These are phyloP conservation scores for Dryobates pubescens DNA, from an alignment of 2,797 vertebrate species.

Conservation along the genomic window DNA sequence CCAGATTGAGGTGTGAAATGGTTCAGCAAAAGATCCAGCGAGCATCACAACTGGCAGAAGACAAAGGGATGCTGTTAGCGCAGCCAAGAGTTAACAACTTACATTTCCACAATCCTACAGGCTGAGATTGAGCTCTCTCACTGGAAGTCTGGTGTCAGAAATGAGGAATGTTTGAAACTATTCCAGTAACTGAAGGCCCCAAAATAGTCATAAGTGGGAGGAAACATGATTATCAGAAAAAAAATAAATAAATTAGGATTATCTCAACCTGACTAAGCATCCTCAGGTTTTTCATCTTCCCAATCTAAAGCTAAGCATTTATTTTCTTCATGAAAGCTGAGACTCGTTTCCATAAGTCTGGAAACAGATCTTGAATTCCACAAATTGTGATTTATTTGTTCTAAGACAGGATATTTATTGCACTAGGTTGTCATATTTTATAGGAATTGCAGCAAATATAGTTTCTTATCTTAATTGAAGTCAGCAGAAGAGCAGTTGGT, in stretches of 20 bases:
- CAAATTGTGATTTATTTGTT: background rate
- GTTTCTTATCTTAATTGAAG: background rate
- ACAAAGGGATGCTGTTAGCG: background rate
- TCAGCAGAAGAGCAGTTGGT: background rate
- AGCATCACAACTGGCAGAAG: background rate
- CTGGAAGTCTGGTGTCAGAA: conserved; percentile 6
- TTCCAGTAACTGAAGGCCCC: background rate
- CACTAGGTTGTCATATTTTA: background rate
- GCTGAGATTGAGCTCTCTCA: background rate
- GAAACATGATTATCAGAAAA: background rate
- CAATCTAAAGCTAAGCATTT: conserved; percentile 2
- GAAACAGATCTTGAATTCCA: background rate
- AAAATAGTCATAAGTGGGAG: conserved; percentile 1
- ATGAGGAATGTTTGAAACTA: background rate
- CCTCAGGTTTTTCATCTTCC: background rate
- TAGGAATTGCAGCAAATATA: background rate
- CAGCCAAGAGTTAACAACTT: background rate
- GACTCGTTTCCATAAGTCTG: background rate
- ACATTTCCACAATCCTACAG: background rate
- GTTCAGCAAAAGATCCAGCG: background rate
- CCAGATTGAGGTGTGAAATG: background rate
- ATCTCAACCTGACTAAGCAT: background rate
- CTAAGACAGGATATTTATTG: background rate
- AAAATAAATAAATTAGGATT: background rate
- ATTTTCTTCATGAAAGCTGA: background rate